Conservation (phyloP, 2,797 vertebrate species). For the Diplodus puntazzo region DNA sequence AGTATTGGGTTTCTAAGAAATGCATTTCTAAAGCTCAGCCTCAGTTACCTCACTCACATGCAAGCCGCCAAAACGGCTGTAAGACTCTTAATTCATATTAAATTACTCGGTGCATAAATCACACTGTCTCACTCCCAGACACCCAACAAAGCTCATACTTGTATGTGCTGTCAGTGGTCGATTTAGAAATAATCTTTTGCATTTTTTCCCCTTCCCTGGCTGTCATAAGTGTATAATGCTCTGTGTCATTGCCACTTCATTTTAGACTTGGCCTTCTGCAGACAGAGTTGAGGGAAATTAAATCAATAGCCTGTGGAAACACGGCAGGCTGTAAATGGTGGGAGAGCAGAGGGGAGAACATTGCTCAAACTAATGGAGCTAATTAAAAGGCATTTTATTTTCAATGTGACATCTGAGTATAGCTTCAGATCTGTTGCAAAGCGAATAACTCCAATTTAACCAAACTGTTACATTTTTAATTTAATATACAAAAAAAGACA, state of each 20-base stretch:
- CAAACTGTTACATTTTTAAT: no score
- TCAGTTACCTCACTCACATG: conserved; percentile 61
- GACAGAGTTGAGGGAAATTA: conserved; percentile 40
- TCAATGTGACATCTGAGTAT: conserved; percentile 1
- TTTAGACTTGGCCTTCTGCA: conserved; percentile 26
- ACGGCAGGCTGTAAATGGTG: conserved; percentile 22
- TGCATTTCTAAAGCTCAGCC: conserved; percentile 32
- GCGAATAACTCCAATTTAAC: background rate
- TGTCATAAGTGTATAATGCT: conserved; percentile 39
- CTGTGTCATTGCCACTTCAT: conserved; percentile 50
- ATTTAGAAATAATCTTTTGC: conserved; percentile 61
- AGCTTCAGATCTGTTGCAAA: background rate
- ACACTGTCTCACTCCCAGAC: conserved; percentile 42
- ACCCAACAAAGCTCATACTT: conserved; percentile 51
- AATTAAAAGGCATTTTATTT: conserved; percentile 28
- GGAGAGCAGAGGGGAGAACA: conserved; percentile 13
- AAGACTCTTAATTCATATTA: conserved; percentile 63
- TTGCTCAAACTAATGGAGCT: conserved; percentile 16
- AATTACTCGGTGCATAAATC: conserved; percentile 70
- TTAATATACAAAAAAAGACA: background rate
- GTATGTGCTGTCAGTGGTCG: conserved; percentile 57
- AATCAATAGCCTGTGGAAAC: conserved; percentile 38
- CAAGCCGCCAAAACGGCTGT: conserved; percentile 61
- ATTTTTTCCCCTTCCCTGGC: conserved; percentile 31
- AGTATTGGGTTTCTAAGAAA: conserved; percentile 60